These are phyloP conservation scores for Drosophila neocordata DNA, from an alignment of 1,140 invertebrate species.

Conservation along the genomic window DNA sequence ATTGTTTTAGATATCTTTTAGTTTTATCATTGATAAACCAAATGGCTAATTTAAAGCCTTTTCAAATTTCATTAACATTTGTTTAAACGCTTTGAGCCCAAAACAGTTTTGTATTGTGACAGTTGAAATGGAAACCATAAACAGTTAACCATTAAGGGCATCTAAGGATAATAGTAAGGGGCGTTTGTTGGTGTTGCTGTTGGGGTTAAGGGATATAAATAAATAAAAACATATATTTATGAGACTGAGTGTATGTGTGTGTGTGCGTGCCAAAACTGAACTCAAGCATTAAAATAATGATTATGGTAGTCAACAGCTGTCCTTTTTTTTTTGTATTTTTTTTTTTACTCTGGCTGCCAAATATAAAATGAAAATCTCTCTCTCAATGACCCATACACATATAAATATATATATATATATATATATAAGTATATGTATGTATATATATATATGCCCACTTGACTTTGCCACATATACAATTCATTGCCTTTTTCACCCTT, in stretches of 20 bases:
- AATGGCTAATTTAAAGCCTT: background rate
- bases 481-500: conserved; percentile 33
- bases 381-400: conserved; percentile 6
- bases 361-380: conserved; percentile 53
- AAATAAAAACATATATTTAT: conserved; percentile 9
- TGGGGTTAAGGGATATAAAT: conserved; percentile 1
- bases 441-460: conserved; percentile 21
- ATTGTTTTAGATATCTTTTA: background rate
- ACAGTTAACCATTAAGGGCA: conserved; percentile 1
- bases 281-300: conserved; percentile 41
- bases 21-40: background rate
- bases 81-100: background rate
- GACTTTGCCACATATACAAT: conserved; percentile 18
- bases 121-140: conserved; percentile 7
- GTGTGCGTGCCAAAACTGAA: conserved; percentile 6
- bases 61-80: conserved; percentile 3
- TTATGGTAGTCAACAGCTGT: conserved; percentile 34
- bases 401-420: background rate
- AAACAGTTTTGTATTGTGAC: background rate
- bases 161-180: background rate
- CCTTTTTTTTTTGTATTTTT: background rate
- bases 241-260: background rate
- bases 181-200: background rate
- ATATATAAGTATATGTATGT: background rate
- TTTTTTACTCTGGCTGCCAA: conserved; percentile 44